Evolutionary conservation across 30 jellyfish, hydroid and myxozoan species (phyloP).

Genomic region (Turritopsis dohrnii): DNA sequence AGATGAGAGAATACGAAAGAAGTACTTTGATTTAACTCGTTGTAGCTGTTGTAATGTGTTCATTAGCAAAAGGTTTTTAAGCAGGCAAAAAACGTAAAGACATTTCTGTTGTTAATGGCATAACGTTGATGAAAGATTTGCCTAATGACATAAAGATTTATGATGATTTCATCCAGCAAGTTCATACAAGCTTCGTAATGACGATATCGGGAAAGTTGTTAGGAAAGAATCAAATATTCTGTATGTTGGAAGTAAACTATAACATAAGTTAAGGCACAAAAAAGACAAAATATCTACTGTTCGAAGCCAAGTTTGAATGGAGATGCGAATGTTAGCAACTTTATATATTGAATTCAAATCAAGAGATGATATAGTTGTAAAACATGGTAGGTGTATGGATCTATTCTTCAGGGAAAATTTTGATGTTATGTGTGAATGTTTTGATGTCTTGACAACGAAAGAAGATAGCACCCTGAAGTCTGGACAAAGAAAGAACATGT

Average conservation of each 20-base stretch:
- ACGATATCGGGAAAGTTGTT: neutral
- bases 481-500: conserved; percentile 16
- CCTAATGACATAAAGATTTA: neutral
- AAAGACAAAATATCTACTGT: neutral
- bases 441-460: conserved; percentile 5
- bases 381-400: neutral
- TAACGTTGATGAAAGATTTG: neutral
- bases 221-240: neutral
- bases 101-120: neutral
- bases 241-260: neutral
- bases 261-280: neutral
- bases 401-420: neutral
- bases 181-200: neutral
- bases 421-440: conserved; percentile 1
- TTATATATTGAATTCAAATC: neutral
- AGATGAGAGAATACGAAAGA: conserved; percentile 3
- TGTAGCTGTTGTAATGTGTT: neutral
- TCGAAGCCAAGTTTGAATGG: conserved; percentile 1
- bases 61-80: neutral
- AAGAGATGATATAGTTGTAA: neutral
- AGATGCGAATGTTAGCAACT: conserved; percentile 15
- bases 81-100: neutral
- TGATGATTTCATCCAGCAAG: neutral
- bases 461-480: neutral
- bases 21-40: neutral